Evolutionary conservation across 1,140 invertebrate genomes (phyloP).

Genomic region (Maconellicoccus hirsutus): DNA sequence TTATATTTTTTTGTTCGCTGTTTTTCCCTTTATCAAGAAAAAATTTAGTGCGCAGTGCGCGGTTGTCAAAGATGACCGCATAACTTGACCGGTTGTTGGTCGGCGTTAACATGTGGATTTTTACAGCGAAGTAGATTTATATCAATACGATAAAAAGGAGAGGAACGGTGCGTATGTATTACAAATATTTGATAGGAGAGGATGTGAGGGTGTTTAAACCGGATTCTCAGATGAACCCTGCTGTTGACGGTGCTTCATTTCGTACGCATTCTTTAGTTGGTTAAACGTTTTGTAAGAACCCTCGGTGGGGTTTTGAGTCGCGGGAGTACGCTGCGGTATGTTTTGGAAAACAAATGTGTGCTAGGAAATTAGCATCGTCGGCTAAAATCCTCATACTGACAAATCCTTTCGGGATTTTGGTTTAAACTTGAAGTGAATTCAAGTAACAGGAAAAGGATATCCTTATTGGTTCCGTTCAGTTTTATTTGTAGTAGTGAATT

Average conservation of each 20-base stretch:
- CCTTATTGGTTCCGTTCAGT: no score
- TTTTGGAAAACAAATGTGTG: no score
- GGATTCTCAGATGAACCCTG: background rate
- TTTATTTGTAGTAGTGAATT: no score
- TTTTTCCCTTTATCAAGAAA: background rate
- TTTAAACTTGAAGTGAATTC: no score
- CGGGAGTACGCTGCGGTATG: no score
- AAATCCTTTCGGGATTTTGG: no score
- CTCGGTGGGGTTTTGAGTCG: no score
- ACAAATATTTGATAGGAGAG: conserved; percentile 2
- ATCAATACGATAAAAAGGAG: conserved; percentile 4
- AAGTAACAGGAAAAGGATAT: no score
- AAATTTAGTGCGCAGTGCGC: background rate
- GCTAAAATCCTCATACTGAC: no score
- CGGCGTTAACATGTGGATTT: conserved; percentile 2
- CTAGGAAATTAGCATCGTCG: no score
- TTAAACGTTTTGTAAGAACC: no score
- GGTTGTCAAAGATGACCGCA: conserved; percentile 7
- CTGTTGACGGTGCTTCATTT: background rate
- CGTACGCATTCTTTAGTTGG: background rate
- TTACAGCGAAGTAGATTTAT: background rate
- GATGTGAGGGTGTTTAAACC: conserved; percentile 3
- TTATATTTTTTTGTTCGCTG: background rate
- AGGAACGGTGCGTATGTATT: background rate
- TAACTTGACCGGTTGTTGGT: conserved; percentile 7